phyloP scores from a whole-genome alignment of 2,797 vertebrate genomes.

The Monodelphis domestica region DNA sequence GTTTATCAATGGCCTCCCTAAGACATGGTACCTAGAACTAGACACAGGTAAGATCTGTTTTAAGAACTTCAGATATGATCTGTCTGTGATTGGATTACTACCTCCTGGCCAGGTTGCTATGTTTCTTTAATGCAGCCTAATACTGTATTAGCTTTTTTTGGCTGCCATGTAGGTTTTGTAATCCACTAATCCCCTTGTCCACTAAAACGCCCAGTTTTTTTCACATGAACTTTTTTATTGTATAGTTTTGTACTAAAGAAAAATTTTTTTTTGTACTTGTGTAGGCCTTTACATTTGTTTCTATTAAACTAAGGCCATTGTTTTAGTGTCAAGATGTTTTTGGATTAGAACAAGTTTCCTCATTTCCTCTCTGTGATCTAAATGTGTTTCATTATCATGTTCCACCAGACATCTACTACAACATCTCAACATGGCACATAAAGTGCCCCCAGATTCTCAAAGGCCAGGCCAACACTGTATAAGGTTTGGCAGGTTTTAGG shows the following conservation, averaged over 20 bases:
- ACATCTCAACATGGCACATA: neutral
- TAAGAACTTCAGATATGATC: too few species aligned
- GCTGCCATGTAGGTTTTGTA: neutral
- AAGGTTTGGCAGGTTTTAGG: neutral
- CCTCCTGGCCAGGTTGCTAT: neutral
- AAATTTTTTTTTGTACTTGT: neutral
- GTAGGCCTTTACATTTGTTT: neutral
- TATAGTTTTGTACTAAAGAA: neutral
- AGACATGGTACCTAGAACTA: neutral
- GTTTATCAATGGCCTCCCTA: neutral
- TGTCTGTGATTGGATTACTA: neutral
- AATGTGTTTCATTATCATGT: neutral
- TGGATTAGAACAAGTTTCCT: too few species aligned
- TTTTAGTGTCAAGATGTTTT: neutral
- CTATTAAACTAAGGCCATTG: neutral
- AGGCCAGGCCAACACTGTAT: neutral
- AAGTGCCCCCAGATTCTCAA: neutral
- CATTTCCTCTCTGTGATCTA: neutral
- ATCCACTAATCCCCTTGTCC: too few species aligned
- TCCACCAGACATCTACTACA: neutral
- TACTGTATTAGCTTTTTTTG: neutral
- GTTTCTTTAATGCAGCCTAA: neutral
- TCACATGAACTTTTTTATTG: neutral
- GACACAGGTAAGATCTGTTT: neutral
- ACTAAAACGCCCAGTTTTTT: neutral